Evolutionary conservation across 2,113 vertebrate species (phyloP).

Genomic region (Notechis scutatus): DNA sequence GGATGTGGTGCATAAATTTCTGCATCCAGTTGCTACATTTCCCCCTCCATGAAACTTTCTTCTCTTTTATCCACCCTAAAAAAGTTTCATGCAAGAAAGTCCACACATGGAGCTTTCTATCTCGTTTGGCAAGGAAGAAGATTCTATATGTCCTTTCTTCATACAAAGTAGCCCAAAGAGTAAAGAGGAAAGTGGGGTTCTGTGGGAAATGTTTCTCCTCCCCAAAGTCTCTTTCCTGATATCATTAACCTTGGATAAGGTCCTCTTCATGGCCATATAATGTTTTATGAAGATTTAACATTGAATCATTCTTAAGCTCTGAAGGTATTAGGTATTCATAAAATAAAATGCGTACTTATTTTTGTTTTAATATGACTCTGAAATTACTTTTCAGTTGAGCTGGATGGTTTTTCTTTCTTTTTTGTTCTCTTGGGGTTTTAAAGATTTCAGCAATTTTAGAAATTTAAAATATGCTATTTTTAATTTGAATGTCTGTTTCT

Average conservation of each 20-base stretch:
- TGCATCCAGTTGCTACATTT: not conserved
- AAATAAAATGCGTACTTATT: not conserved
- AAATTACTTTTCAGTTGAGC: not conserved
- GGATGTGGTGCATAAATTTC: not conserved
- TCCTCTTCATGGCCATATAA: not conserved
- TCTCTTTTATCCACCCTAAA: not conserved
- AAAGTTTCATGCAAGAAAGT: not conserved
- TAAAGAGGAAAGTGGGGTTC: not conserved
- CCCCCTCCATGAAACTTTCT: not conserved
- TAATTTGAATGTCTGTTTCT: not conserved
- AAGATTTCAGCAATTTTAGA: not conserved
- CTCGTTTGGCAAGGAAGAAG: not conserved
- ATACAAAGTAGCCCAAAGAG: not conserved
- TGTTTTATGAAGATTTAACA: not conserved
- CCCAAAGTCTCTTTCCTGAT: not conserved
- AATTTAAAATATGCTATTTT: not conserved
- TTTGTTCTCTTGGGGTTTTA: not conserved
- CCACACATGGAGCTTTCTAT: not conserved
- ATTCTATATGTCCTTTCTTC: not conserved
- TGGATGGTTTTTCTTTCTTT: not conserved
- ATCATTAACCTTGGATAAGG: not conserved
- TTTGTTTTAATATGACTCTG: not conserved
- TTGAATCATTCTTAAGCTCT: not conserved
- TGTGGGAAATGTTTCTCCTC: not conserved
- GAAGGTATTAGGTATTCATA: not conserved